Evolutionary conservation across 2,888 invertebrate species (phyloP).

Genomic region (Petrolisthes manimaculis): DNA sequence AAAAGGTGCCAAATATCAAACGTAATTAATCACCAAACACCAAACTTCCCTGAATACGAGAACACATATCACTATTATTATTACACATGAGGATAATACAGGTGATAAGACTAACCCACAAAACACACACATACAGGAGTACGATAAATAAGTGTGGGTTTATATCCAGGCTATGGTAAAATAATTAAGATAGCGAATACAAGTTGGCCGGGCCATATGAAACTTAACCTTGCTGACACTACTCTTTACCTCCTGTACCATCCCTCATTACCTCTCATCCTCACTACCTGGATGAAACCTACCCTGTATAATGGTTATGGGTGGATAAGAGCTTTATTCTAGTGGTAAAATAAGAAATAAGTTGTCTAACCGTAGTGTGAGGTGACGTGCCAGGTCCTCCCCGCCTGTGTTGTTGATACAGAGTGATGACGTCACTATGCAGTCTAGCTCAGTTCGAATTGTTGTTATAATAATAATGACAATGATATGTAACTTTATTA

Average conservation of each 20-base stretch:
- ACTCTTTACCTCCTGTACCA: not conserved
- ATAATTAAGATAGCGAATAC: not conserved
- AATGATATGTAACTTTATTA: too few relatives aligned
- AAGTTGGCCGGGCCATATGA: not conserved
- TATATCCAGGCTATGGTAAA: not conserved
- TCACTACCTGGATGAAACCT: not conserved
- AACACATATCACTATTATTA: too few relatives aligned
- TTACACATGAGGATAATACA: too few relatives aligned
- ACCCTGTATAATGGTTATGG: not conserved
- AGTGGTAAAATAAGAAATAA: not conserved
- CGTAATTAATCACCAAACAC: too few relatives aligned
- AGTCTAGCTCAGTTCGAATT: too few relatives aligned
- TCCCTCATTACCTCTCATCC: not conserved
- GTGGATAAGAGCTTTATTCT: not conserved
- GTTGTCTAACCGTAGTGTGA: not conserved
- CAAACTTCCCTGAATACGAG: too few relatives aligned
- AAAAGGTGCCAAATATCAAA: too few relatives aligned
- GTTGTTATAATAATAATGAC: too few relatives aligned
- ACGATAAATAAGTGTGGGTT: too few relatives aligned
- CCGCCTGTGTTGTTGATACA: slow-evolving; percentile 15
- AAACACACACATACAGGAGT: too few relatives aligned
- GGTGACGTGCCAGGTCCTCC: slow-evolving; percentile 6
- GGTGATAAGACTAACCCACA: too few relatives aligned
- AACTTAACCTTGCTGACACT: not conserved
- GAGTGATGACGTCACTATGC: slow-evolving; percentile 12